Evolutionary conservation across 2,888 invertebrate species (phyloP).

Genomic region (Rugalucina vietnamica): DNA sequence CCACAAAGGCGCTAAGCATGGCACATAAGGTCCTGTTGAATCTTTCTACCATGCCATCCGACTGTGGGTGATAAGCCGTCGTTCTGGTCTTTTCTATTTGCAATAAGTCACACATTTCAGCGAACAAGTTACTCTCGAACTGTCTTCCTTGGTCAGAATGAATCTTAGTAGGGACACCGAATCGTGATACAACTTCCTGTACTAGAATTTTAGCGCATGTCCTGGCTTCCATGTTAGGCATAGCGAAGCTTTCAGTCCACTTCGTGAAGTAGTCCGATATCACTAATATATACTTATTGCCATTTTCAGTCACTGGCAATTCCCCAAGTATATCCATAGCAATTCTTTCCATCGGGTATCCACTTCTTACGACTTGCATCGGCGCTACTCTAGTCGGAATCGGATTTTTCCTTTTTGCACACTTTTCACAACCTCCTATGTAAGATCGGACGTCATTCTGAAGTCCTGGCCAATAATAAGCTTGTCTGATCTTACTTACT

Average conservation of each 20-base stretch:
- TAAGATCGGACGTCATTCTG: conserved; percentile 4
- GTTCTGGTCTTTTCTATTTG: conserved; percentile 3
- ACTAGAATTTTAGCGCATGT: conserved; percentile 1
- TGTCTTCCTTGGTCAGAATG: conserved; percentile 3
- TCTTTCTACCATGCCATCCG: conserved; percentile 15
- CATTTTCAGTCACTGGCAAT: background rate
- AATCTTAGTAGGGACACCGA: background rate
- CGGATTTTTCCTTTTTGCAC: background rate
- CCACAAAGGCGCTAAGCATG: conserved; percentile 52
- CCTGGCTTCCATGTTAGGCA: conserved; percentile 14
- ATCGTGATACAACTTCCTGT: background rate
- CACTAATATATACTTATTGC: background rate
- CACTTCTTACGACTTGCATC: conserved; percentile 10
- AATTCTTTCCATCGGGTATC: conserved; percentile 9
- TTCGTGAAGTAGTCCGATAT: conserved; percentile 6
- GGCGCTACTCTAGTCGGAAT: background rate
- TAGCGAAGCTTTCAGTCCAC: conserved; percentile 8
- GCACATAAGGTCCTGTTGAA: conserved; percentile 41
- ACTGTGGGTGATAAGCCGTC: conserved; percentile 23
- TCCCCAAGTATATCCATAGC: background rate
- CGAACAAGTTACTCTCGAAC: background rate
- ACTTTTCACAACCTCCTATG: background rate
- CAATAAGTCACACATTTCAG: conserved; percentile 3
- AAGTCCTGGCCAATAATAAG: conserved; percentile 3
- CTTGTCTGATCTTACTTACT: background rate